phyloP scores from a whole-genome alignment of 2,888 invertebrate genomes.

The Deroplatys truncata region DNA sequence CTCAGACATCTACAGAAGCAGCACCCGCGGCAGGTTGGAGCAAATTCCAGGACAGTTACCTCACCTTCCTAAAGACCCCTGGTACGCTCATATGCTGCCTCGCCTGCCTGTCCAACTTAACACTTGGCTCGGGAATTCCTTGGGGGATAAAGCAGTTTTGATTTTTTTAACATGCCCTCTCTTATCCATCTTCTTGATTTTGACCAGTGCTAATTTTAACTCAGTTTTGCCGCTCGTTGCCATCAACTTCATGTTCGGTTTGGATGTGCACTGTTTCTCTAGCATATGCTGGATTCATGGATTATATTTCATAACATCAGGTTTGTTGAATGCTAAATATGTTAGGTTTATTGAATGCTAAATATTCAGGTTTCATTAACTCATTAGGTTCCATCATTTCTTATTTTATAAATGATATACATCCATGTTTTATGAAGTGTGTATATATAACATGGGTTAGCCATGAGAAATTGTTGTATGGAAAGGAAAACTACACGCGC shows the following conservation, averaged over 20 bases:
- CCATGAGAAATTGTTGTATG: too few species aligned
- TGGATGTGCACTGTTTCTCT: neutral
- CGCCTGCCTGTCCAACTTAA: constrained; percentile 20
- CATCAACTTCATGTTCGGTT: neutral
- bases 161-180: neutral
- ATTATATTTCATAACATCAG: neutral
- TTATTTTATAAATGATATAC: neutral
- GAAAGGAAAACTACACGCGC: too few species aligned
- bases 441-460: too few species aligned
- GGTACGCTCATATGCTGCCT: constrained; percentile 36
- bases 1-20: constrained; percentile 26
- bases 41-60: constrained; percentile 54
- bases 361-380: neutral
- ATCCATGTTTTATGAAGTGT: too few species aligned
- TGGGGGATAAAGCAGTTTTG: neutral
- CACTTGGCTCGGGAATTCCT: neutral
- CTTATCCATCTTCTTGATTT: neutral
- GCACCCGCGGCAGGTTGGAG: constrained; percentile 47
- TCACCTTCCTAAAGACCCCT: constrained; percentile 43
- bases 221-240: neutral
- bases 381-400: neutral
- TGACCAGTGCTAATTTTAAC: constrained; percentile 9
- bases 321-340: neutral
- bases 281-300: neutral
- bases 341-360: too few species aligned